These are phyloP conservation scores for Rhopalosiphum maidis DNA, from an alignment of 1,140 invertebrate species.

Conservation along the genomic window DNA sequence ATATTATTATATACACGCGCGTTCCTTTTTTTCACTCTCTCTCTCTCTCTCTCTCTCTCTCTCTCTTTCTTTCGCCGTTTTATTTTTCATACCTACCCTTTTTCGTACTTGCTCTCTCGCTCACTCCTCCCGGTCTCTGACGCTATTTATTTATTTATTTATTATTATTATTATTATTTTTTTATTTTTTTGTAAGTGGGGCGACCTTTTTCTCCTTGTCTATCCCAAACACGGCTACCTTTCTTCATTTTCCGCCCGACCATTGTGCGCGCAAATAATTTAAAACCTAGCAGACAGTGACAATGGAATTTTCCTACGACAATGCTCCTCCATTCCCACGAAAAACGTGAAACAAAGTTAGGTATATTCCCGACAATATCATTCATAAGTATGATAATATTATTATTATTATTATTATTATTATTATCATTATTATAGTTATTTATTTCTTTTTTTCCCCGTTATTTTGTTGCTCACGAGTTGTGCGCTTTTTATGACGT, in stretches of 20 bases:
- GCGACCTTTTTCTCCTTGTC: background rate
- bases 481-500: background rate
- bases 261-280: constrained; percentile 16
- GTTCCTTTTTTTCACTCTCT: background rate
- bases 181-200: background rate
- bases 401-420: constrained; percentile 8
- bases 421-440: constrained; percentile 8
- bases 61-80: background rate
- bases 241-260: background rate
- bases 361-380: background rate
- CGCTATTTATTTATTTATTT: background rate
- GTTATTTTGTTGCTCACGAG: background rate
- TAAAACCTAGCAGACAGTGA: constrained; percentile 28
- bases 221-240: background rate
- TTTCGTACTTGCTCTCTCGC: background rate
- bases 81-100: background rate
- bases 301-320: constrained; percentile 28
- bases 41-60: background rate
- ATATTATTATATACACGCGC: background rate
- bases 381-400: background rate
- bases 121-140: too few species aligned
- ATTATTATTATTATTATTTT: background rate
- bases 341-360: constrained; percentile 25
- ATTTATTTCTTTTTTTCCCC: background rate
- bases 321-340: background rate